Base-by-base conservation (phyloP, 2,888 invertebrate species). In the Urechis unicinctus region DNA sequence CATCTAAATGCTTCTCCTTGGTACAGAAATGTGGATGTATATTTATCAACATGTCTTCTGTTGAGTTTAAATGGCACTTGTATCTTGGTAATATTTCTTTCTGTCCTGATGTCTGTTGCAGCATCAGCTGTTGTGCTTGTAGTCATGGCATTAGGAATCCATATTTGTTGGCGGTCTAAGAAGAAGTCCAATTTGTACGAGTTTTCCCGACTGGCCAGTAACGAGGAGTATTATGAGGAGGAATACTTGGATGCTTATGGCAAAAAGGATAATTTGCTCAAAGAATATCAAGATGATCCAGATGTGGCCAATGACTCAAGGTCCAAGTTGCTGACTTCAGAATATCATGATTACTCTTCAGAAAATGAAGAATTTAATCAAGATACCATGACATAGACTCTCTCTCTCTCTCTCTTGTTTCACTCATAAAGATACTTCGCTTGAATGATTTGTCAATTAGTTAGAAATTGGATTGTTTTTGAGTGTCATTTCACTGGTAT, bases 91-190 rank as follows among this genome's bases (percentile, higher is more conserved):
- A 36, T 22, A 5, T 4, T 22, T 50, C 36, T 6, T 6, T 9
- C 24, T 13, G 6, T 13, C n/a, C n/a, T n/a, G 4, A 9, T 13
- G 6, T 9, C 17, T 53, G 3, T 56, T 52, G 4, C 56, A 56
- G 56, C 51, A n/a, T 36, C 43, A 22, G 56, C 56, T 28, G 31
- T 56, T 25, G 29, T 52, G n/a, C 44, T 56, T 21, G 28, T 56
- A 24, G 25, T 51, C 3, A 25, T 51, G 25, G 45, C 47, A 17
- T 17, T 52, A 17, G 26, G 26, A 17, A 48, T 56, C 9, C 25
- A 52, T 31, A 9, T 52, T 26, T 56, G 52, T 47, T 44, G 31
- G 17, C 31, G 56, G 21, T 46, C 36, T 26, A 45, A 24, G 24
- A 47, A 47, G 3, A 41, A 22, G 3, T 9, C 22, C 50, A 55